Evolutionary conservation across 2,888 invertebrate species (phyloP).

Genomic region (Protophormia terraenovae): DNA sequence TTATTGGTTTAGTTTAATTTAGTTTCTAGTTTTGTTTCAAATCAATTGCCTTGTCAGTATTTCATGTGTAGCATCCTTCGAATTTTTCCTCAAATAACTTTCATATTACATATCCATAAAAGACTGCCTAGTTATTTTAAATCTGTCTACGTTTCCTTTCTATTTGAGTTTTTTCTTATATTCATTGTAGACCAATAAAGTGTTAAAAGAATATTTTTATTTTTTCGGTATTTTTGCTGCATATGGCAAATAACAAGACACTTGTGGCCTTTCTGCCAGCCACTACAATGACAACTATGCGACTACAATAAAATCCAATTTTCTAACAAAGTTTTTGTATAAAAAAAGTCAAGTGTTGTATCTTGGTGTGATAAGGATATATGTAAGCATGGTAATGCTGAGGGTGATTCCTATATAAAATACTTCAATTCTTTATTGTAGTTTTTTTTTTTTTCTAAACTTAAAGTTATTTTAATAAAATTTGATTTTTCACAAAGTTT

Average conservation of each 20-base stretch:
- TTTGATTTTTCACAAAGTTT: slow-evolving; percentile 53
- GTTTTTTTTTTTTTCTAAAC: slow-evolving; percentile 6
- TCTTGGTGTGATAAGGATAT: slow-evolving; percentile 27
- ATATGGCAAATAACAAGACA: slow-evolving; percentile 63
- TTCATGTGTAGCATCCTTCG: not conserved
- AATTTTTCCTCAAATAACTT: not conserved
- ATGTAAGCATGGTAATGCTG: not conserved
- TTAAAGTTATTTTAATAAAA: slow-evolving; percentile 63
- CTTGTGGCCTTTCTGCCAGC: slow-evolving; percentile 60
- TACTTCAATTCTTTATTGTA: no score
- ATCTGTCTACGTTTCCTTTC: not conserved
- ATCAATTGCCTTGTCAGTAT: not conserved
- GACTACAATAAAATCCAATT: slow-evolving; percentile 69
- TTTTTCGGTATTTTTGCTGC: slow-evolving; percentile 19
- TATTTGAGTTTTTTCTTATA: not conserved
- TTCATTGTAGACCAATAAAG: slow-evolving; percentile 50
- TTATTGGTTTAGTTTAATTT: not conserved
- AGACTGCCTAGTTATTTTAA: not conserved
- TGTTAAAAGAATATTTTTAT: slow-evolving; percentile 4
- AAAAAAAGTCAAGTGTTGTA: slow-evolving; percentile 18
- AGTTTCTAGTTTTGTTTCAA: not conserved
- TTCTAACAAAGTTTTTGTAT: slow-evolving; percentile 29
- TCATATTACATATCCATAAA: not conserved
- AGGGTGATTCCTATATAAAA: slow-evolving; percentile 14
- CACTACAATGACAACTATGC: slow-evolving; percentile 32